Evolutionary conservation across 2,113 vertebrate species (phyloP).

Genomic region (Passer domesticus): DNA sequence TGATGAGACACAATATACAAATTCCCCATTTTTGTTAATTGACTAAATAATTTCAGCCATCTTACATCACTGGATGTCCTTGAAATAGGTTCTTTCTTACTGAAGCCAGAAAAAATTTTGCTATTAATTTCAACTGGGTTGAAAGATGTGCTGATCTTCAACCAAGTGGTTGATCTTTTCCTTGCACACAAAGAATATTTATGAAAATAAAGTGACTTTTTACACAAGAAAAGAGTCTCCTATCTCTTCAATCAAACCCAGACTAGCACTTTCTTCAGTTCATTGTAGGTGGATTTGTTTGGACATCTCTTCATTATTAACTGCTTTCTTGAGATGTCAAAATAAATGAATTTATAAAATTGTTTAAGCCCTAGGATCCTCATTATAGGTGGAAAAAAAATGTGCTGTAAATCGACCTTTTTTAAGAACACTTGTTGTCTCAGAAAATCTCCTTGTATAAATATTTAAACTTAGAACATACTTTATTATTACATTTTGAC

Average conservation of each 20-base stretch:
- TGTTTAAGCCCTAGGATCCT: not conserved
- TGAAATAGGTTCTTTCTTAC: not conserved
- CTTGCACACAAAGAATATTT: not conserved
- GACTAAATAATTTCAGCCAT: not conserved
- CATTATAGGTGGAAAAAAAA: not conserved
- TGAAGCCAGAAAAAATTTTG: not conserved
- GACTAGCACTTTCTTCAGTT: not conserved
- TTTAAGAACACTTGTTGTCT: not conserved
- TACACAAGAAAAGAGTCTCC: not conserved
- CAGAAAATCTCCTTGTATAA: slow-evolving; percentile 4
- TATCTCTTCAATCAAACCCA: not conserved
- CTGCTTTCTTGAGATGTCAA: not conserved
- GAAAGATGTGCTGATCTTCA: not conserved
- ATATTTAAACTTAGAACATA: slow-evolving; percentile 33
- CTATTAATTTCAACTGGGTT: not conserved
- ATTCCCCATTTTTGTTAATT: not conserved
- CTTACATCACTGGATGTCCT: not conserved
- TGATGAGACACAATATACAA: not conserved
- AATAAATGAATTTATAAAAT: slow-evolving; percentile 29
- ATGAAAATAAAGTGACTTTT: not conserved
- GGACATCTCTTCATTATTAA: not conserved
- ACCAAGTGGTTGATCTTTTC: not conserved
- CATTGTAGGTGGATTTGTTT: not conserved
- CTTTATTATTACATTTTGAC: not conserved
- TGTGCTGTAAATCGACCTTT: not conserved